phyloP scores from a whole-genome alignment of 2,888 invertebrate species.

The Amiota minor region DNA sequence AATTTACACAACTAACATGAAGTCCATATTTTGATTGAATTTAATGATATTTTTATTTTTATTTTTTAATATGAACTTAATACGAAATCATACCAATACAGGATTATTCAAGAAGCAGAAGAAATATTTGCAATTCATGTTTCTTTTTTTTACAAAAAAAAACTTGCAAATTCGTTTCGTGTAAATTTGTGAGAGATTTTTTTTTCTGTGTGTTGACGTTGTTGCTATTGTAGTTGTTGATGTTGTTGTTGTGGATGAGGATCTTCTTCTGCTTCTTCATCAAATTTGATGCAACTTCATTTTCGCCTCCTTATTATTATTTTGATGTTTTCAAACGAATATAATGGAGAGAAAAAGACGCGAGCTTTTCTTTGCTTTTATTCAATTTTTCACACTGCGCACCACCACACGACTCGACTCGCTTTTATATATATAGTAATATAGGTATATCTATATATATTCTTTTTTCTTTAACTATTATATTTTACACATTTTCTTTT shows the following conservation, averaged over 20 bases:
- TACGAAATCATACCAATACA: slow-evolving; percentile 74
- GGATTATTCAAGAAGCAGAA: slow-evolving; percentile 66
- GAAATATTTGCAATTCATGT: background rate
- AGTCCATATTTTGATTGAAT: slow-evolving; percentile 19
- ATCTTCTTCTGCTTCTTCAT: background rate
- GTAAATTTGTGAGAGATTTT: background rate
- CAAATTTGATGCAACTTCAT: background rate
- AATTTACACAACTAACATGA: slow-evolving; percentile 5
- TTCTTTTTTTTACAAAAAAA: background rate
- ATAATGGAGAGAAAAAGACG: too few relatives aligned
- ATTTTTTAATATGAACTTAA: slow-evolving; percentile 66
- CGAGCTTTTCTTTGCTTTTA: background rate
- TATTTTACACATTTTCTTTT: background rate
- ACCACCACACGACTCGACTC: too few relatives aligned
- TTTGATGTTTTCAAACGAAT: background rate
- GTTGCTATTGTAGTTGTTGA: background rate
- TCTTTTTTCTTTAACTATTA: background rate
- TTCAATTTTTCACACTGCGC: background rate
- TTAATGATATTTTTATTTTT: slow-evolving; percentile 28
- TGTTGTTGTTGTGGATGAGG: slow-evolving; percentile 4
- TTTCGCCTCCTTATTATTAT: background rate
- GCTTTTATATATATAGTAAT: background rate
- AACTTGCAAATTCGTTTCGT: slow-evolving; percentile 6
- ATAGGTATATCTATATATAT: background rate
- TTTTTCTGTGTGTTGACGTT: background rate